phyloP scores from a whole-genome alignment of 2,888 invertebrate genomes.

The Creontiades dilutus region DNA sequence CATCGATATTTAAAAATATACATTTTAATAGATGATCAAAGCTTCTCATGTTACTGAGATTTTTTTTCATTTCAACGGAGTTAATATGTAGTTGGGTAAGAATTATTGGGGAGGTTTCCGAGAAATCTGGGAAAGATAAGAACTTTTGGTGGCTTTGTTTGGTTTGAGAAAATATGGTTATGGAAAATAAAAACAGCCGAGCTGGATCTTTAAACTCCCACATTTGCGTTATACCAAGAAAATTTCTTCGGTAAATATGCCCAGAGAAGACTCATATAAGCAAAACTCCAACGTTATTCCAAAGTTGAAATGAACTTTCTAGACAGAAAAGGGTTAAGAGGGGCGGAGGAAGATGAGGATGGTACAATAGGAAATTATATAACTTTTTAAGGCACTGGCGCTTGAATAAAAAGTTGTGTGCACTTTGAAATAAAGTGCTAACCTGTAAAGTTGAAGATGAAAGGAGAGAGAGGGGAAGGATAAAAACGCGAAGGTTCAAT shows the following conservation, averaged over 20 bases:
- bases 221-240: constrained; percentile 59
- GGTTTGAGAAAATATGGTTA: constrained; percentile 21
- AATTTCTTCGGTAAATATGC: constrained; percentile 66
- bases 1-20: too few species aligned
- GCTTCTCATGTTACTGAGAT: too few species aligned
- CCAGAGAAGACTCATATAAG: constrained; percentile 55
- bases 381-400: constrained; percentile 62
- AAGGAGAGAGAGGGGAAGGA: neutral
- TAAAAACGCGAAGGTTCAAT: constrained; percentile 23
- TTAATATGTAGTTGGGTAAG: too few species aligned
- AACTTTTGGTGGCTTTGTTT: constrained; percentile 35
- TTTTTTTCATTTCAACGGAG: too few species aligned
- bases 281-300: constrained; percentile 64
- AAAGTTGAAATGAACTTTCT: constrained; percentile 65
- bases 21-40: too few species aligned
- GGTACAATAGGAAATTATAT: constrained; percentile 66
- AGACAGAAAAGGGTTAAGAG: constrained; percentile 57
- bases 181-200: constrained; percentile 50
- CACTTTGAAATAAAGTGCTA: constrained; percentile 44
- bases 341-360: neutral
- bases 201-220: constrained; percentile 61
- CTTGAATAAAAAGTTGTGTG: constrained; percentile 63
- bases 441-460: constrained; percentile 60
- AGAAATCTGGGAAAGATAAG: neutral
- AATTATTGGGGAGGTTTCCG: neutral